Base-by-base conservation (phyloP, 2,797 vertebrate species). In the Spinibarbus caldwelli region DNA sequence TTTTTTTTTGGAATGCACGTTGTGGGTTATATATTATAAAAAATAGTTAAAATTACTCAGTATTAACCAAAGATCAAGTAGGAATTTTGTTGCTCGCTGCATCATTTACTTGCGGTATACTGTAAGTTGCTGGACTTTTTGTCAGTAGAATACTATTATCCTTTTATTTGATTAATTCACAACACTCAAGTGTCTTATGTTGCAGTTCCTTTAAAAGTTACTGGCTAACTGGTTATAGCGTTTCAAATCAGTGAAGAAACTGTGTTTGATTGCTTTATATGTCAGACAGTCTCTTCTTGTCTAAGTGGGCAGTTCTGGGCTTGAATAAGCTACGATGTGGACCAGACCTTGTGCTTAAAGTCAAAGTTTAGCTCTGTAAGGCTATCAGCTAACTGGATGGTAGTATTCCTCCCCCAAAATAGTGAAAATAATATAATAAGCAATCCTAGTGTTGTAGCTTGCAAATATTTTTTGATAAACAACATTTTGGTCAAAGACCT, bases 401-500 rank as follows among this genome's bases (percentile, higher is more conserved):
- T 8, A 52, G 15, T 45, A 10, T 72, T 47, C 41, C 41, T 72
- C 14, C 45, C n/a, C 71, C 8, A 73, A 76, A 76, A 23, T 38
- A 26, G 23, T 19, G 14, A 59, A 26, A 41, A 77, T 10, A 26
- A 26, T 26, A 17, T 2, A 38, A 23, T 17, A 41, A 78, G 36
- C 14, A 78, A 59, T 59, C 8, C 7, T 91, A 92, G 23, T 54
- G 29, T 57, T 77, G 34, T 17, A 57, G 14, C 36, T 41, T 41
- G 23, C 36, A 41, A 78, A 78, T 78, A 41, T 78, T 59, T 59
- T 67, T 66, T 49, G 19, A 49, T 47, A 67, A 80, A 62, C 77
- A 64, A 49, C 21, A 66, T 45, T 80, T 64, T 66, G 62, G 29
- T 80, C 26, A 34, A 80, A 80, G 26, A 64, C 14, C 59, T 64